Percentiles rank a stretch among this genome's conserved stretches.
Evolutionary conservation across 1,140 invertebrate species (phyloP).

Genomic region (Coelopa frigida): DNA sequence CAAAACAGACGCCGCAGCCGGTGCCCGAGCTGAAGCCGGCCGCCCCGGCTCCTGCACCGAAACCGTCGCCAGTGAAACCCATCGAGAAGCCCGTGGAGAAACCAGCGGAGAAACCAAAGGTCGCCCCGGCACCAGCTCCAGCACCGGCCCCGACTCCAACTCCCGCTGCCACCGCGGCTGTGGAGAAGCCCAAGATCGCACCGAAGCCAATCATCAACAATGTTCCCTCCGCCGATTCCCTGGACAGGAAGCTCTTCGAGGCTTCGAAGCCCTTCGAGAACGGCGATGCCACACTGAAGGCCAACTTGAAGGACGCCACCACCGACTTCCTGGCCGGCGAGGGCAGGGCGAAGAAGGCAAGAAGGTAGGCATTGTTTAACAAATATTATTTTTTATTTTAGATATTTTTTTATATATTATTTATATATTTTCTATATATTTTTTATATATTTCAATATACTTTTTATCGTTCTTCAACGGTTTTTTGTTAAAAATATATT

Average conservation of each 20-base stretch:
- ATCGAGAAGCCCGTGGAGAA: background rate
- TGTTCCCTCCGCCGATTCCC: slow-evolving; percentile 5
- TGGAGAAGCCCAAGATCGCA: slow-evolving; percentile 18
- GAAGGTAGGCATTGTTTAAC: slow-evolving; percentile 3
- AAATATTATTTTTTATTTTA: background rate
- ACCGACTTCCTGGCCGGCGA: slow-evolving; percentile 35
- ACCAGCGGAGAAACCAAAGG: background rate
- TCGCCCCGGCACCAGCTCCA: slow-evolving; percentile 3
- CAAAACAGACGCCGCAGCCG: slow-evolving; percentile 1
- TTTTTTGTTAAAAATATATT: too few species aligned
- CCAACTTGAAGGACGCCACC: slow-evolving; percentile 34
- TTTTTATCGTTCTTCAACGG: too few species aligned
- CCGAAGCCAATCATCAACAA: slow-evolving; percentile 13
- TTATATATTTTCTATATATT: background rate
- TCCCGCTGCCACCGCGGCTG: background rate
- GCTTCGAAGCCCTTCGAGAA: slow-evolving; percentile 17
- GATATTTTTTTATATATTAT: slow-evolving; percentile 1
- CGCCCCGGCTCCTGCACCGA: background rate
- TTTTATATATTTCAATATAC: too few species aligned
- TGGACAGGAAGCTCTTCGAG: slow-evolving; percentile 25
- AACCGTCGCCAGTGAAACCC: slow-evolving; percentile 14
- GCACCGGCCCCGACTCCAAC: slow-evolving; percentile 7
- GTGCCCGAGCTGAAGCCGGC: slow-evolving; percentile 1
- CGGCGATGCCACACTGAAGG: slow-evolving; percentile 15
- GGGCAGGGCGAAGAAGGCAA: slow-evolving; percentile 3